A percentile compares a stretch with the other conserved stretches of the same genome.
Evolutionary conservation across 1,140 invertebrate genomes (phyloP).

Genomic region (Chionoecetes opilio): DNA sequence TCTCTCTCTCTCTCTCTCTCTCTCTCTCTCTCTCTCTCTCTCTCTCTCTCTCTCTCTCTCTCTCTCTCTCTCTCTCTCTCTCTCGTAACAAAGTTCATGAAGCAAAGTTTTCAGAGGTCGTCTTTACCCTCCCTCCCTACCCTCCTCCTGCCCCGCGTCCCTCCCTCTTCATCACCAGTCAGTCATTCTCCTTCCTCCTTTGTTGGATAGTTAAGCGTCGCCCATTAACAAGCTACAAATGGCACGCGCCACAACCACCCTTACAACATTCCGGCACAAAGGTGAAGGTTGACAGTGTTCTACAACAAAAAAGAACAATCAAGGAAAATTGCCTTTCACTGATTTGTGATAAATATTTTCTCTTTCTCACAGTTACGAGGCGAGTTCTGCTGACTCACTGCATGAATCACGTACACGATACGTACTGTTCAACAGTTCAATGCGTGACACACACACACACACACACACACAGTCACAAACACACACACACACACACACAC

Average conservation of each 20-base stretch:
- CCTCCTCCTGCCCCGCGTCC: not conserved
- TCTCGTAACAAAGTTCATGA: conserved; percentile 7
- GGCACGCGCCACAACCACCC: not conserved
- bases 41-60: too few species aligned
- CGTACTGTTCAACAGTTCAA: too few species aligned
- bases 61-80: conserved; percentile 1
- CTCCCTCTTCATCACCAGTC: conserved; percentile 8
- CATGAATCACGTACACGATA: not conserved
- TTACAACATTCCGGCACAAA: not conserved
- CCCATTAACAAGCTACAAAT: not conserved
- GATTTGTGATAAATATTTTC: not conserved
- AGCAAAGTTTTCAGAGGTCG: not conserved
- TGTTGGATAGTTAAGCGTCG: not conserved
- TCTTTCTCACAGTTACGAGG: not conserved
- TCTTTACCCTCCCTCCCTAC: too few species aligned
- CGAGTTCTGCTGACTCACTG: not conserved
- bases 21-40: too few species aligned
- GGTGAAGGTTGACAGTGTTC: not conserved
- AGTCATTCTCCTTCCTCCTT: conserved; percentile 3
- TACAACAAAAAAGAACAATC: not conserved
- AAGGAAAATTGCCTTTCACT: not conserved
- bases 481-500: too few species aligned
- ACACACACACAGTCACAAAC: too few species aligned
- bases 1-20: too few species aligned
- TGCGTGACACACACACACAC: too few species aligned